Evolutionary conservation across 2,888 invertebrate species (phyloP).

Genomic region (Euplagia quadripunctaria): DNA sequence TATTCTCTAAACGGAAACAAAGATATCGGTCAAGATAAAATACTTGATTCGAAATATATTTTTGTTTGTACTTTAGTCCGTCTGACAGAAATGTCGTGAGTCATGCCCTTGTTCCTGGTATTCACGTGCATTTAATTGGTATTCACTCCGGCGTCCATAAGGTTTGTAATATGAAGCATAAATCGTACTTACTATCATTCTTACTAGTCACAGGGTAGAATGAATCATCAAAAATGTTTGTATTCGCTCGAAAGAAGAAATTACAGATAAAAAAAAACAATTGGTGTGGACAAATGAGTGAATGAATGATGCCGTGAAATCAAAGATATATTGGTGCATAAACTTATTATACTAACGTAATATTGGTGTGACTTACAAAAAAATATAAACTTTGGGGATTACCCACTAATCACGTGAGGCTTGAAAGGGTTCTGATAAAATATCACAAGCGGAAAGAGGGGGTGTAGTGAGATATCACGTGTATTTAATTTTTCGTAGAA

Average conservation of each 20-base stretch:
- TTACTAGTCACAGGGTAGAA: slow-evolving; percentile 6
- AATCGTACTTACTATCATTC: slow-evolving; percentile 2
- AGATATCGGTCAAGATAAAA: slow-evolving; percentile 16
- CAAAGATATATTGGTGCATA: too few relatives aligned
- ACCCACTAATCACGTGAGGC: too few relatives aligned
- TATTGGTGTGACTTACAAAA: too few relatives aligned
- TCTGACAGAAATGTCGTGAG: slow-evolving; percentile 29
- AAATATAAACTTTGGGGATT: too few relatives aligned
- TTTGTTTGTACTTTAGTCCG: slow-evolving; percentile 1
- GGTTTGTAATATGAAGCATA: slow-evolving; percentile 37
- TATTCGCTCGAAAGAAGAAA: neutral
- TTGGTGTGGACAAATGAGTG: too few relatives aligned
- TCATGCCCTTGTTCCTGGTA: slow-evolving; percentile 37
- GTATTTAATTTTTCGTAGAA: too few relatives aligned
- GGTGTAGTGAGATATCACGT: too few relatives aligned
- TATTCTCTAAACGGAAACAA: slow-evolving; percentile 9
- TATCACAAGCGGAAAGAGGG: too few relatives aligned
- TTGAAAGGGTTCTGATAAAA: too few relatives aligned
- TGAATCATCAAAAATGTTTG: slow-evolving; percentile 5
- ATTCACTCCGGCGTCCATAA: slow-evolving; percentile 16
- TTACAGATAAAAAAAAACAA: neutral
- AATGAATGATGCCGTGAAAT: too few relatives aligned
- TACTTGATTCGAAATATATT: slow-evolving; percentile 8
- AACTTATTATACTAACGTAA: too few relatives aligned
- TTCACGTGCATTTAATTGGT: slow-evolving; percentile 38